Evolutionary conservation across 2,113 vertebrate genomes (phyloP).

Genomic region (Pelodiscus sinensis): DNA sequence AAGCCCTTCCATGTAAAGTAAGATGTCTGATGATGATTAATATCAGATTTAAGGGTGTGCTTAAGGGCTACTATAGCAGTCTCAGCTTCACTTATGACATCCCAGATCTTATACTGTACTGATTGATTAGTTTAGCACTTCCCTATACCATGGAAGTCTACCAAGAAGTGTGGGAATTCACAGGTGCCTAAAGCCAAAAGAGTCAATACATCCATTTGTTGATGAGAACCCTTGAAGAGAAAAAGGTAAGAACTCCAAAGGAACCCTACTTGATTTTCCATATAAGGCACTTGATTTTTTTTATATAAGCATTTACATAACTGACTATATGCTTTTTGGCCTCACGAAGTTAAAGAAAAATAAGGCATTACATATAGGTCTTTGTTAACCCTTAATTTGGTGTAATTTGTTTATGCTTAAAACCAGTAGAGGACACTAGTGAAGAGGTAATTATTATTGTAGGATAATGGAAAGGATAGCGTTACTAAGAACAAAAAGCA

Average conservation of each 20-base stretch:
- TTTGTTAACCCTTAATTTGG: conserved; percentile 65
- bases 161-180: accelerated
- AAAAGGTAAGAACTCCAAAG: conserved; percentile 72
- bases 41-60: background rate
- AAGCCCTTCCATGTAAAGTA: background rate
- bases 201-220: conserved; percentile 28
- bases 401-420: background rate
- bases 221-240: conserved; percentile 61
- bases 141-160: background rate
- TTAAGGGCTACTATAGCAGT: background rate
- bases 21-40: background rate
- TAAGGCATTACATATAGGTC: conserved; percentile 64
- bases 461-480: conserved; percentile 10
- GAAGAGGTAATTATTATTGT: conserved; percentile 11
- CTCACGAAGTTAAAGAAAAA: conserved; percentile 64
- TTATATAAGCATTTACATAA: conserved; percentile 73
- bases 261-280: conserved; percentile 75
- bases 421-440: background rate
- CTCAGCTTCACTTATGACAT: background rate
- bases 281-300: conserved; percentile 54
- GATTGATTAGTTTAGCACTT: conserved; percentile 3
- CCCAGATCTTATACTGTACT: background rate
- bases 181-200: conserved; percentile 34
- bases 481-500: conserved; percentile 39
- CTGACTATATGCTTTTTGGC: conserved; percentile 65